These are phyloP conservation scores for Montipora capitata DNA, from an alignment of 92 coral and sea anemone genomes.

Conservation along the genomic window DNA sequence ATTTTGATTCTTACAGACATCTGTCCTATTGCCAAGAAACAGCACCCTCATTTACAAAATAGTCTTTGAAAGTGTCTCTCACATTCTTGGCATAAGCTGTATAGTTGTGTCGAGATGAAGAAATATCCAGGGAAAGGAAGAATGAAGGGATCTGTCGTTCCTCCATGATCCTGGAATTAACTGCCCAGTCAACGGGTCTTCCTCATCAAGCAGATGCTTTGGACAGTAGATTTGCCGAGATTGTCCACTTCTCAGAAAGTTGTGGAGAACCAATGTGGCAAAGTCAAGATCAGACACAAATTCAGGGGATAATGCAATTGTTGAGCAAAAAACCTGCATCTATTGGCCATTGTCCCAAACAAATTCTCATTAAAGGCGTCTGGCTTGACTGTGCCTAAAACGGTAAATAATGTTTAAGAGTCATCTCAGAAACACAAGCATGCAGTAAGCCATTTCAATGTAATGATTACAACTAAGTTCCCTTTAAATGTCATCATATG, in stretches of 20 bases:
- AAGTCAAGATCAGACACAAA: slow-evolving; percentile 17
- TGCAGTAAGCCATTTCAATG: too few species aligned
- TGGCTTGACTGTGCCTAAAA: slow-evolving; percentile 38
- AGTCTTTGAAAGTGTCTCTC: slow-evolving; percentile 28
- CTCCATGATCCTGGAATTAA: slow-evolving; percentile 40
- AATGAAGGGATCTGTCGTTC: neutral
- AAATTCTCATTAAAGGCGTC: slow-evolving; percentile 38
- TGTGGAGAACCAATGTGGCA: slow-evolving; percentile 28
- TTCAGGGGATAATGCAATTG: slow-evolving; percentile 42
- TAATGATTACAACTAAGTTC: too few species aligned
- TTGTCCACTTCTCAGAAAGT: slow-evolving; percentile 27
- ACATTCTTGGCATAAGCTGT: slow-evolving; percentile 34
- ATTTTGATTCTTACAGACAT: neutral
- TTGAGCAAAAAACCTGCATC: slow-evolving; percentile 15
- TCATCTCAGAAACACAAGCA: neutral
- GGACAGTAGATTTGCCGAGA: slow-evolving; percentile 44
- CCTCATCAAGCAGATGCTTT: slow-evolving; percentile 21
- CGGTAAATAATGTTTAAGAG: neutral
- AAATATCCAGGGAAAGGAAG: slow-evolving; percentile 21
- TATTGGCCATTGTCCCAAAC: slow-evolving; percentile 39
- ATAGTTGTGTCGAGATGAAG: slow-evolving; percentile 42
- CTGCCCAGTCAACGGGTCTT: slow-evolving; percentile 24
- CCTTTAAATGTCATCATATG: too few species aligned
- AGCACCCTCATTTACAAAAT: slow-evolving; percentile 40
- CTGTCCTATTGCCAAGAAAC: slow-evolving; percentile 54